Percentiles rank a stretch among this genome's conserved stretches.
Evolutionary conservation across 2,888 invertebrate species (phyloP).

Genomic region (Nephrocerus scutellatus): DNA sequence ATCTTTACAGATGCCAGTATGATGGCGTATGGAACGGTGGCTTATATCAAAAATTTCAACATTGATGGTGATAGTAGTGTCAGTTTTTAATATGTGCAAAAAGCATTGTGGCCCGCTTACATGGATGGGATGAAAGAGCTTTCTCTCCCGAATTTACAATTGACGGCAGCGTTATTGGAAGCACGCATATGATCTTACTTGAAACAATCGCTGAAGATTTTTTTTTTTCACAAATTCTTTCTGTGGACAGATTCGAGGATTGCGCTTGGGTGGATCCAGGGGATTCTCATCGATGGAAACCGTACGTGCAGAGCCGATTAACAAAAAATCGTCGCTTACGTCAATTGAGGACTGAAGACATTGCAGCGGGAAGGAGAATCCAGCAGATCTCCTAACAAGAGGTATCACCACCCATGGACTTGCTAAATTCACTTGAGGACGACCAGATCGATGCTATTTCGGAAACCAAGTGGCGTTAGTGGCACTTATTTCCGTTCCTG

Average conservation of each 20-base stretch:
- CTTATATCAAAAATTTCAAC: too few species aligned
- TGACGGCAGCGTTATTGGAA: constrained; percentile 5
- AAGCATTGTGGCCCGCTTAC: constrained; percentile 5
- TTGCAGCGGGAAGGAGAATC: too few species aligned
- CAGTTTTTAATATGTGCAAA: constrained; percentile 12
- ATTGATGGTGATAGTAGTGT: too few species aligned
- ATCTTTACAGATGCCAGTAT: constrained; percentile 10
- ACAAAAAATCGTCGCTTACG: constrained; percentile 8
- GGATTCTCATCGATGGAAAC: constrained; percentile 3
- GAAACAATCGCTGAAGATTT: constrained; percentile 2
- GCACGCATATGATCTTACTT: constrained; percentile 4
- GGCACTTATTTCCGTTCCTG: too few species aligned
- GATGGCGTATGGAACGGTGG: constrained; percentile 9
- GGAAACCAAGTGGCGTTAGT: too few species aligned
- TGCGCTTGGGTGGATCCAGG: constrained; percentile 8
- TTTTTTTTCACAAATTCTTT: neutral
- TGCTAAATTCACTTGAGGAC: too few species aligned
- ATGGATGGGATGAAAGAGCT: too few species aligned
- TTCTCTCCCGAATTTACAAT: constrained; percentile 5
- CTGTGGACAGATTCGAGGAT: too few species aligned
- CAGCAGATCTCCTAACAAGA: too few species aligned
- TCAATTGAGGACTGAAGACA: constrained; percentile 9
- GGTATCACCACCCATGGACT: too few species aligned
- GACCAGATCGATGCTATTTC: too few species aligned
- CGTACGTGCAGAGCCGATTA: constrained; percentile 9